A percentile compares a stretch with the other conserved stretches of the same genome.
These are phyloP conservation scores for Phengaris alcon DNA, from an alignment of 2,888 invertebrate genomes.

Conservation along the genomic window DNA sequence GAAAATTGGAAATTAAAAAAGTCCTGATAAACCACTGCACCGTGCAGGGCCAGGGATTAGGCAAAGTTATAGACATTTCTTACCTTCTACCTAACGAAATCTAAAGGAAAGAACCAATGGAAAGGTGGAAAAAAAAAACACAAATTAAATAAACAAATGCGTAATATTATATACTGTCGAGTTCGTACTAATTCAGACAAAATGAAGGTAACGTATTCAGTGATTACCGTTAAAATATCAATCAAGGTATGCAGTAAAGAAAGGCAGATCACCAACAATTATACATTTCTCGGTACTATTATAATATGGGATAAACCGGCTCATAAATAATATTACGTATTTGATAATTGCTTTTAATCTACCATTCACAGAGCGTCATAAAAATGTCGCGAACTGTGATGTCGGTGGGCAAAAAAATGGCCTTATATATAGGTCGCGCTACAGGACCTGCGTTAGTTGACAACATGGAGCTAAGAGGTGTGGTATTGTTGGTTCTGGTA, in stretches of 20 bases:
- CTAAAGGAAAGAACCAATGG: too few relatives aligned
- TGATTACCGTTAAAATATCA: not conserved
- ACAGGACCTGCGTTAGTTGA: slow-evolving; percentile 64
- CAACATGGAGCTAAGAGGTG: slow-evolving; percentile 65
- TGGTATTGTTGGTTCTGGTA: slow-evolving; percentile 57
- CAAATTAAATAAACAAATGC: too few relatives aligned
- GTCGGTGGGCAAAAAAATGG: slow-evolving; percentile 59
- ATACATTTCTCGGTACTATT: not conserved
- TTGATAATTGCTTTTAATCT: slow-evolving; percentile 16
- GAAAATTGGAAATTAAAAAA: too few relatives aligned
- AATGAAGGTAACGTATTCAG: not conserved
- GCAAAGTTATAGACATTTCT: too few relatives aligned
- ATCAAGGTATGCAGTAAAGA: not conserved
- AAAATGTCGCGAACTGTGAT: slow-evolving; percentile 43
- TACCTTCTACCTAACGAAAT: too few relatives aligned
- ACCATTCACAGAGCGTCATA: not conserved
- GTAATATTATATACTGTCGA: too few relatives aligned
- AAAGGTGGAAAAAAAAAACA: too few relatives aligned
- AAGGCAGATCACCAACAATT: not conserved
- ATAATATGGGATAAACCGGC: slow-evolving; percentile 36
- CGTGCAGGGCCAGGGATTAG: too few relatives aligned
- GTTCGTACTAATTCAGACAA: too few relatives aligned
- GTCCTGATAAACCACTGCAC: too few relatives aligned
- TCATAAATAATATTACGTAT: slow-evolving; percentile 18
- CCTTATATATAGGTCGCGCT: slow-evolving; percentile 69